phyloP scores from a whole-genome alignment of 2,797 vertebrate genomes.

The Apogon talboti region DNA sequence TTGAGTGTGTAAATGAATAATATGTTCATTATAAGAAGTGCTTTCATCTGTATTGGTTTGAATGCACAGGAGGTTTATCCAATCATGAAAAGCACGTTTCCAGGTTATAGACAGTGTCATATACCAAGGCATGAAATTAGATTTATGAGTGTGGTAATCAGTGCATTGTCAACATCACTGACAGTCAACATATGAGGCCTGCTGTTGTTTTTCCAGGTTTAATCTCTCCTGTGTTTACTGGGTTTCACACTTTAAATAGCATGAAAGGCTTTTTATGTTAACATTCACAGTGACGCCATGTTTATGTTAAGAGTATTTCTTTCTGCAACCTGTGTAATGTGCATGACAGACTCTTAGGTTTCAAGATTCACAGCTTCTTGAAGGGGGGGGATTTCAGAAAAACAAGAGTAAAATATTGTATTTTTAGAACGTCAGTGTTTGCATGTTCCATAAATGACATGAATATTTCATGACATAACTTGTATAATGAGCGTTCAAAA shows the following conservation, averaged over 20 bases:
- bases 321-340: conserved; percentile 28
- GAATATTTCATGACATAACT: conserved; percentile 66
- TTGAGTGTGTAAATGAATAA: conserved; percentile 18
- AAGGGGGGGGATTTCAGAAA: conserved; percentile 4
- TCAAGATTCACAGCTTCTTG: conserved; percentile 8
- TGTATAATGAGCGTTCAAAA: conserved; percentile 38
- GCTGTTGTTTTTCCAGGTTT: conserved; percentile 31
- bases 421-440: conserved; percentile 20
- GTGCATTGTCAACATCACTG: conserved; percentile 35
- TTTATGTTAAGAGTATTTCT: conserved; percentile 39
- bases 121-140: conserved; percentile 27
- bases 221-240: conserved; percentile 21
- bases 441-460: conserved; percentile 51
- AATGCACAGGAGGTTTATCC: conserved; percentile 31
- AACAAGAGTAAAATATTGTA: not conserved
- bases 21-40: conserved; percentile 33
- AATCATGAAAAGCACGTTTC: conserved; percentile 50
- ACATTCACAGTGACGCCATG: conserved; percentile 29
- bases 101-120: conserved; percentile 33
- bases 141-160: conserved; percentile 59
- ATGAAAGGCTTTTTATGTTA: conserved; percentile 28
- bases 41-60: conserved; percentile 38
- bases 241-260: conserved; percentile 51
- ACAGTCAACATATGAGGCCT: conserved; percentile 23
- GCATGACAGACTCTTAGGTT: conserved; percentile 36